Base-by-base conservation (phyloP, 2,888 invertebrate species). In the Pyrgus malvae region DNA sequence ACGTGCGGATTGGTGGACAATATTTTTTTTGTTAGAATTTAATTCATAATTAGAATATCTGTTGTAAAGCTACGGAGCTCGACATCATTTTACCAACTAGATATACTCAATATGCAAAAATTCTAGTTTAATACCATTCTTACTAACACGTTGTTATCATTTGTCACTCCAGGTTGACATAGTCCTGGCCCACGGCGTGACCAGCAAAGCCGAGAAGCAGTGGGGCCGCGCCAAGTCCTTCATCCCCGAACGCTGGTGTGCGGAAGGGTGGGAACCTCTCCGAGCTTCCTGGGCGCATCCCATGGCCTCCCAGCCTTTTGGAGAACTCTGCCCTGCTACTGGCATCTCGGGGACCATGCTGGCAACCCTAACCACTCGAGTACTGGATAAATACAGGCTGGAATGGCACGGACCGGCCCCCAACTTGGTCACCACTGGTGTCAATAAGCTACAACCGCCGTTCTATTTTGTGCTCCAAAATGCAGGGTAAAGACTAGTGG, bases 321-420 rank as follows among this genome's bases (percentile, higher is more conserved):
- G 89, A 0, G 78, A 85, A 37, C 62, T 68, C 16, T 90, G 89
- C 23, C 89, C 89, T 5, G 87, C 79, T 0, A 65, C 80, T 2
- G 83, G 77, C 0, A 65, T 82, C 6, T 78, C 80, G 0, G 70
- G 70, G 5, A 72, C 73, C n/a, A 82, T 87, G 75, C 67, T 89
- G 1, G 64, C 77, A 0, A 67, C 79, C 0, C 51, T 90, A 0
- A 72, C 80, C 0, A 74, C 74, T 0, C 70, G 79, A 44, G 72
- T 89, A 0, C 57, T 88, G 1, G 83, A 83, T 11, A 79, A 78
- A 54, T 89, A 85, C 55, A 72, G 90, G 16, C 58, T 90, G n/a
- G 89, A 90, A 54, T 90, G 89, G 89, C 90, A 90, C 53, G 89
- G 89, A 0, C 81, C 85, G 0, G 41, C 67, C 0, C 84, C 89